Evolutionary conservation across 2,113 vertebrate genomes (phyloP), one percentile per base, ranked within the genome.

Genomic region (Orientallactaga bullata): DNA sequence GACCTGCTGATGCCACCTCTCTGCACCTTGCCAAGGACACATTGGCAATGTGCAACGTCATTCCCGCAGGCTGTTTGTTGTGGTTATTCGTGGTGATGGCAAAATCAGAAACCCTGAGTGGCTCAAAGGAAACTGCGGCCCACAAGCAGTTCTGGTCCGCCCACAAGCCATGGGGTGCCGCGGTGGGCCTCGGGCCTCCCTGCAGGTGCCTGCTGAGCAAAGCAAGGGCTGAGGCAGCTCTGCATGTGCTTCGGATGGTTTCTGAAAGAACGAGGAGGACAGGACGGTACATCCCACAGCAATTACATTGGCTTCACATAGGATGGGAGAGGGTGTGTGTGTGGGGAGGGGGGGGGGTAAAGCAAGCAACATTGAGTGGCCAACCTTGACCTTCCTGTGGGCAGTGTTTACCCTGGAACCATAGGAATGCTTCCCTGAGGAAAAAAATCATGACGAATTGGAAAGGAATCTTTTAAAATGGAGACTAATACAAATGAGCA

Each of bases 11-110:
- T 4, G 47, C 37, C 20, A 8, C 32, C 0, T 20, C 55, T n/a
- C 0, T 3, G 5, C 13, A 3, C 8, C 63, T 16, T 1, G 65
- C 73, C 88, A 55, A 23, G 17, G 15, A 20, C 11, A 21, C 15
- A 0, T 23, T 24, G 65, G 81, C 28, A 24, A 9, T 1, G 0
- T 2, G 15, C n/a, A 30, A 7, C 0, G 15, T 1, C 26, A 0
- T 4, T 16, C 0, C 23, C 16, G 4, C 0, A 12, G 77, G 35
- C 58, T 24, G 23, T 4, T 11, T 18, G 0, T 2, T 0, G 20
- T 11, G 76, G 24, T 9, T 26, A 18, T 26, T 42, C 39, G 2
- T 0, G 0, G 60, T 0, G 63, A 6, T 0, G 2, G 6, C 47
- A 18, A 18, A 63, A 58, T 16, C 1, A 0, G 66, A 42, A 32